Base-by-base conservation (phyloP, 2,113 vertebrate species). In the Ivindomyrus marchei region DNA sequence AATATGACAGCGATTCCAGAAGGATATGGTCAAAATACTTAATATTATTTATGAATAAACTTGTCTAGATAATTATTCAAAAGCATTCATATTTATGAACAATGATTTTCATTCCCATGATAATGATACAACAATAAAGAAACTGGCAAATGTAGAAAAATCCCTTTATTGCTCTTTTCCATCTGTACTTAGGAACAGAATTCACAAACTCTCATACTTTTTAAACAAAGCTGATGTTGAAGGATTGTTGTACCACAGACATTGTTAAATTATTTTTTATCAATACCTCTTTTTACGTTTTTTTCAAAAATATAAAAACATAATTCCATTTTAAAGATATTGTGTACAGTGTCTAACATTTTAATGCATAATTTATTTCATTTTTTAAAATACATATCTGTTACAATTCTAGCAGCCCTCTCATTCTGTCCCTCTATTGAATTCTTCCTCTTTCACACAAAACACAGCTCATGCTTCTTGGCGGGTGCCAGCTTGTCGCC, bases 221-320 rank as follows among this genome's bases (percentile, higher is more conserved):
- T 91, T 94, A 94, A 95, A 94, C 93, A 94, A 90, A 94, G 92
- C 89, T 93, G 90, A 92, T 94, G 93, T 93, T 95, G 62, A 95
- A 96, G 95, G 95, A 94, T 95, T 93, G 93, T 92, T 92, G 93
- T 94, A 58, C 21, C 45, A 50, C 92, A 95, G 93, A 93, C 92
- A 95, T 95, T 93, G 94, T 95, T 95, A 94, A 96, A 94, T 95
- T 93, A 93, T 92, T 93, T 91, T 94, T 93, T 94, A 94, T 95
- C 95, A 45, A 90, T 90, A 90, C 92, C 90, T 90, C 94, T 94
- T 92, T 91, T 91, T 89, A 94, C 90, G 93, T 94, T 91, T 91
- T 91, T 95, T 95, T 95, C 92, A 96, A 95, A 95, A 96, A 95
- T 95, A 95, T 96, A 95, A 95, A 96, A 96, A 95, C 94, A 95